These are phyloP conservation scores for Passerculus sandwichensis DNA, from an alignment of 2,797 vertebrate genomes.

Conservation along the genomic window DNA sequence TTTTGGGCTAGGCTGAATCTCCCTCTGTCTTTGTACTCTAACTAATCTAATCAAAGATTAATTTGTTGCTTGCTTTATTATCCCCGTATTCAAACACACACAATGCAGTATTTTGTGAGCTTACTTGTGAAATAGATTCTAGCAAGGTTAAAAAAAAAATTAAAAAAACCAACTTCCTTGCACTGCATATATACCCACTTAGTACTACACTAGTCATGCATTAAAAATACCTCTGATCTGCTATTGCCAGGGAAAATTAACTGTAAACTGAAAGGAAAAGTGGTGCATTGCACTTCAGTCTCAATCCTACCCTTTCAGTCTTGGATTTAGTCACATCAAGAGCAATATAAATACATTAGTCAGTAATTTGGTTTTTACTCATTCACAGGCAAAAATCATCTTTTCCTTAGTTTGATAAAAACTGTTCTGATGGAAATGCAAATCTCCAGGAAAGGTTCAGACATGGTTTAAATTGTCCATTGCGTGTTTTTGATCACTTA, in stretches of 20 bases:
- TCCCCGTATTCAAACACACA: background rate
- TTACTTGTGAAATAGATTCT: conserved; percentile 20
- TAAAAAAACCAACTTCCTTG: conserved; percentile 7
- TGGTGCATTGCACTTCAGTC: background rate
- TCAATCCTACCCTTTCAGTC: background rate
- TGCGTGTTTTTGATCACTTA: background rate
- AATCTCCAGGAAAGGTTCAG: background rate
- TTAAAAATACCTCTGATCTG: conserved; percentile 27
- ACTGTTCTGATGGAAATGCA: background rate
- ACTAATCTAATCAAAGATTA: conserved; percentile 11
- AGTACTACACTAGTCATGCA: background rate
- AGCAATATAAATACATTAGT: background rate
- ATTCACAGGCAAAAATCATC: background rate
- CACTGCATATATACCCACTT: background rate
- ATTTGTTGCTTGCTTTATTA: conserved; percentile 37
- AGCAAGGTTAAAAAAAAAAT: background rate
- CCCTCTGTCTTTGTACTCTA: background rate
- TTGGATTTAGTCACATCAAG: background rate
- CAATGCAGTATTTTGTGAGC: background rate
- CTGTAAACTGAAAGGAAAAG: conserved; percentile 6
- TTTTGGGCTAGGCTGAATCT: background rate
- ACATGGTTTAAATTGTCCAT: background rate
- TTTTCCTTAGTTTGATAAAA: conserved; percentile 6
- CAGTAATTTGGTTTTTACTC: background rate
- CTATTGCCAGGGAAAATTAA: conserved; percentile 11